Percentiles rank a stretch among this genome's conserved stretches.
phyloP scores from a whole-genome alignment of 2,888 invertebrate species.

The Lymantria dispar region DNA sequence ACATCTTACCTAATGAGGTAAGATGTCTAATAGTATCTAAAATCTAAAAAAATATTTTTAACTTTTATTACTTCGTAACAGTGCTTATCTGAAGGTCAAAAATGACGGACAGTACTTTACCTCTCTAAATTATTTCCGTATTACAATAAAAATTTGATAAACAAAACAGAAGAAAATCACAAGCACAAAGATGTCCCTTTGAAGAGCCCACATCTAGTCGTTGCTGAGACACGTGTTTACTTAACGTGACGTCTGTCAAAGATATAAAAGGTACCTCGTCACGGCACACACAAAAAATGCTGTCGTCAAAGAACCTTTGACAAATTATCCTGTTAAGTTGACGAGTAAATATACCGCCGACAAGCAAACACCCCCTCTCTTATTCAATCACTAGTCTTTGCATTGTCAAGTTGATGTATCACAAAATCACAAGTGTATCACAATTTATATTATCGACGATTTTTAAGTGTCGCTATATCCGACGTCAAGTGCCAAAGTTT shows the following conservation, averaged over 20 bases:
- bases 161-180: conserved; percentile 21
- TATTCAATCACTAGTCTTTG: conserved; percentile 24
- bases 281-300: conserved; percentile 53
- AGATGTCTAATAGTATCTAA: too few species aligned
- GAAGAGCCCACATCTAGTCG: conserved; percentile 43
- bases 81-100: neutral
- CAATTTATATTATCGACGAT: conserved; percentile 45
- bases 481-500: conserved; percentile 70
- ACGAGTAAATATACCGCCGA: conserved; percentile 46
- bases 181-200: conserved; percentile 30
- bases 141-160: conserved; percentile 22
- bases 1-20: too few species aligned
- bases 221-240: conserved; percentile 55
- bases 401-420: conserved; percentile 31
- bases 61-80: too few species aligned
- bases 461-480: conserved; percentile 55
- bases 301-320: conserved; percentile 67
- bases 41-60: too few species aligned
- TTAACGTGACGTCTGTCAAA: conserved; percentile 66
- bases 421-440: conserved; percentile 29
- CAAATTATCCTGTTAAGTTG: conserved; percentile 68
- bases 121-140: conserved; percentile 11
- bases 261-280: conserved; percentile 54
- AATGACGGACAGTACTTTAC: neutral
- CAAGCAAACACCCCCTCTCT: conserved; percentile 17